These are phyloP conservation scores for Tillus elongatus DNA, from an alignment of 2,888 invertebrate species.

Conservation along the genomic window DNA sequence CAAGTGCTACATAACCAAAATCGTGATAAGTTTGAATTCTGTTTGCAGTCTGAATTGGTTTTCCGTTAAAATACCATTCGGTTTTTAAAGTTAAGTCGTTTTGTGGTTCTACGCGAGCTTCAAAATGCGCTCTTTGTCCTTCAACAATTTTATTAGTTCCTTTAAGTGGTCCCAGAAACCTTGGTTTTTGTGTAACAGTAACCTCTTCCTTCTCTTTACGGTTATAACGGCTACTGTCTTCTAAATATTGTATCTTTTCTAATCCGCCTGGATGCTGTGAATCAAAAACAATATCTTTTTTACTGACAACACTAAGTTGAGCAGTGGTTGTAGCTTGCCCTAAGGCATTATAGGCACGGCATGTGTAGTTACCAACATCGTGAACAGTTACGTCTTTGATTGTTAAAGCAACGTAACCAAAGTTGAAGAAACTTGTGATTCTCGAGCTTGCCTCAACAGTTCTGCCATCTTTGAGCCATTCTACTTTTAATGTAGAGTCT, in stretches of 20 bases:
- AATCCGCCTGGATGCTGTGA: constrained; percentile 87
- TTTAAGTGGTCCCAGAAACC: constrained; percentile 80
- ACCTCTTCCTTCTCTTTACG: constrained; percentile 60
- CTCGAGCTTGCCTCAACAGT: constrained; percentile 88
- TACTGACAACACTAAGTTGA: constrained; percentile 73
- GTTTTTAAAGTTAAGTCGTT: constrained; percentile 86
- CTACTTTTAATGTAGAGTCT: constrained; percentile 80
- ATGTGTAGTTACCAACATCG: constrained; percentile 84
- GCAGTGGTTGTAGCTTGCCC: constrained; percentile 81
- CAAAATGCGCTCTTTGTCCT: constrained; percentile 90
- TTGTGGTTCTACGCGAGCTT: constrained; percentile 89
- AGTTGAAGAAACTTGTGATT: constrained; percentile 88
- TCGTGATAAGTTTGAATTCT: constrained; percentile 92
- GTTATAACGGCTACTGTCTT: constrained; percentile 68
- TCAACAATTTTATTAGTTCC: constrained; percentile 90
- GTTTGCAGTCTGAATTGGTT: constrained; percentile 78
- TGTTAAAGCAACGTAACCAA: constrained; percentile 89
- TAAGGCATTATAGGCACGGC: constrained; percentile 75
- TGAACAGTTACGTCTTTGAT: constrained; percentile 83
- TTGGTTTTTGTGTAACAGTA: constrained; percentile 68
- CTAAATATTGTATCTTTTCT: constrained; percentile 82
- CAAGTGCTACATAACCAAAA: constrained; percentile 94
- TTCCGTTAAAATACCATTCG: constrained; percentile 96
- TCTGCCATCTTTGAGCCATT: constrained; percentile 88
- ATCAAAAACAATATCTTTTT: constrained; percentile 78